Evolutionary conservation across 2,113 vertebrate genomes (phyloP), one percentile per base, ranked within the genome.

Genomic region (Ailuropoda melanoleuca): DNA sequence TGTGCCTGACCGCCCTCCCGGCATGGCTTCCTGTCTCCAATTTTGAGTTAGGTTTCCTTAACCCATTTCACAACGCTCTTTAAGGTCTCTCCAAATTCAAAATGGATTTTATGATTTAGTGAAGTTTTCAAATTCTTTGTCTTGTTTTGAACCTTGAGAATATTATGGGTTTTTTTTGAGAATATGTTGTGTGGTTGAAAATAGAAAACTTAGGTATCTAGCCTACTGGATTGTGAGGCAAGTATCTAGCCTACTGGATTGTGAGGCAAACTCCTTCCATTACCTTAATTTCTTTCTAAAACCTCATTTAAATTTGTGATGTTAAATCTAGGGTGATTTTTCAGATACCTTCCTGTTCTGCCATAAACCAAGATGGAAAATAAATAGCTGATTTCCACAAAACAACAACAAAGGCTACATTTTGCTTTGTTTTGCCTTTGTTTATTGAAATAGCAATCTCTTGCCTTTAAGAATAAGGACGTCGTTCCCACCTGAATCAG

Each of bases 81-180:
- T 43, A n/a, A 50, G 1, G 2, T 37, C 39, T 84, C 70, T 96
- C 56, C 78, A 77, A 91, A 60, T 75, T 89, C 62, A 85, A 78
- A 84, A 74, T 43, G 34, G n/a, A 39, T 91, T 92, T 90, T 60
- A 55, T 94, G 85, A 81, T 50, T 92, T 92, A 55, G 37, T n/a
- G 4, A 74, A 56, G 17, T 50, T 84, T 88, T 84, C 24, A 21
- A 58, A 70, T 93, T 66, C 72, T 80, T 75, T 85, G 37, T 81
- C 64, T 90, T 66, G 66, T 83, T 92, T 86, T 94, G 88, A 70
- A 53, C 18, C 3, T 34, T 89, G 83, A 66, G 55, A 90, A 46
- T 85, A 50, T 17, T 68, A 4, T 37, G 34, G 66, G n/a, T 19
- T n/a, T 68, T 4, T n/a, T 68, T 2, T 1, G 34, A 34, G 17